These are phyloP conservation scores for Pao palembangensis DNA, from an alignment of 2,113 vertebrate species.

Conservation along the genomic window DNA sequence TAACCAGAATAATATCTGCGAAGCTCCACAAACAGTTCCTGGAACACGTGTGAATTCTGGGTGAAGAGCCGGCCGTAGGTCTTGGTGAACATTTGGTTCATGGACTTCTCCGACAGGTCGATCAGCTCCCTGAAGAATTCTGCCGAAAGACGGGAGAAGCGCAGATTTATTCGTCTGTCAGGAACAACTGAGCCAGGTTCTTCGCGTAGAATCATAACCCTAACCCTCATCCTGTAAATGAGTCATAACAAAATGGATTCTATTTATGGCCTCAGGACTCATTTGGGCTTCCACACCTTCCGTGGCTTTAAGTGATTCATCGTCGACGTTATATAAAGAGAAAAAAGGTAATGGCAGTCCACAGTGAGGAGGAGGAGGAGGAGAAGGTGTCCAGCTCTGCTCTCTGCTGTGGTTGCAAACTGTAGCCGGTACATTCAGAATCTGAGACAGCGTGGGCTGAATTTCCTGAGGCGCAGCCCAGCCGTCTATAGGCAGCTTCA, in stretches of 20 bases:
- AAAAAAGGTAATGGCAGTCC: conserved; percentile 40
- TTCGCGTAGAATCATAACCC: conserved; percentile 31
- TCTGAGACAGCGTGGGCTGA: conserved; percentile 25
- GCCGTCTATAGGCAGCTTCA: conserved; percentile 2
- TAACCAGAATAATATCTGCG: conserved; percentile 82
- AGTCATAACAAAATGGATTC: conserved; percentile 36
- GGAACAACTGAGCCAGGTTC: conserved; percentile 24
- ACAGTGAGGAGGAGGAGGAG: conserved; percentile 50
- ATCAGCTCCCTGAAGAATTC: conserved; percentile 87
- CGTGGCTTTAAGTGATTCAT: conserved; percentile 59
- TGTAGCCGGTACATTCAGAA: conserved; percentile 13
- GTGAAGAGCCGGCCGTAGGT: conserved; percentile 84
- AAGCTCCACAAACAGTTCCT: conserved; percentile 78
- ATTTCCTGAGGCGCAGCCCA: conserved; percentile 19
- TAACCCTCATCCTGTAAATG: conserved; percentile 49
- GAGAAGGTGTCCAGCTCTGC: conserved; percentile 9
- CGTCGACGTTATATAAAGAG: conserved; percentile 57
- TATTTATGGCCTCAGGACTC: conserved; percentile 45
- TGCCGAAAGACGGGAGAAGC: conserved; percentile 49
- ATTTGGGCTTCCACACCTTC: conserved; percentile 56
- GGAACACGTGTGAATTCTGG: conserved; percentile 81
- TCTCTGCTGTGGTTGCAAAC: conserved; percentile 20
- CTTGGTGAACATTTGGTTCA: conserved; percentile 85
- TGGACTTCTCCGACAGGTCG: conserved; percentile 80
- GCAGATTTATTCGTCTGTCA: conserved; percentile 25